Percentiles rank a stretch among this genome's conserved stretches.
phyloP scores from a whole-genome alignment of 2,113 vertebrate species.

The Atrichornis clamosus region DNA sequence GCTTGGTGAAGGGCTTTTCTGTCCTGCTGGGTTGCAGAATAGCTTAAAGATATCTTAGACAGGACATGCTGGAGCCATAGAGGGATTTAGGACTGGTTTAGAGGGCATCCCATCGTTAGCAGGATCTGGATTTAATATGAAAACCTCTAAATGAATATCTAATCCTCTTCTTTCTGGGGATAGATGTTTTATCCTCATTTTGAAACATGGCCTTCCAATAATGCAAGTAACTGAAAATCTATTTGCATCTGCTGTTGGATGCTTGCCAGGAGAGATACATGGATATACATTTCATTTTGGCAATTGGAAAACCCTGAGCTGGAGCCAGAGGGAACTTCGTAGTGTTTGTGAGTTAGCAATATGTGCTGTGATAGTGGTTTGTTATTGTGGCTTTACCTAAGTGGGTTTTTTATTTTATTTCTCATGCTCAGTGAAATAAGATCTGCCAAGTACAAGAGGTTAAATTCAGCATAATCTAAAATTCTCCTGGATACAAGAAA shows the following conservation, averaged over 20 bases:
- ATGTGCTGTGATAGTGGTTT: neutral
- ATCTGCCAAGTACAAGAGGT: neutral
- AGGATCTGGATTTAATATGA: neutral
- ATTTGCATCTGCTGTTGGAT: neutral
- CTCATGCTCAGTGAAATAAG: neutral
- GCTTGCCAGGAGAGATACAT: neutral
- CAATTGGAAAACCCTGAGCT: neutral
- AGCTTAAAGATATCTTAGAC: neutral
- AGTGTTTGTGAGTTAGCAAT: neutral
- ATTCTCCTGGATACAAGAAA: neutral
- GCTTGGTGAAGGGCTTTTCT: neutral
- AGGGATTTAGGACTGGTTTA: neutral
- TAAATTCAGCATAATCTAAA: neutral
- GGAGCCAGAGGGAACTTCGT: neutral
- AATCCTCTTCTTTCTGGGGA: neutral
- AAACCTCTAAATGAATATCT: neutral
- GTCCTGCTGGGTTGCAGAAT: neutral
- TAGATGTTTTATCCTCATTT: neutral
- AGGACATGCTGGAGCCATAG: neutral
- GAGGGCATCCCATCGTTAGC: neutral
- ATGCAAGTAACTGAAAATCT: neutral
- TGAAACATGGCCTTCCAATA: neutral
- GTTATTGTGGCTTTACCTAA: neutral
- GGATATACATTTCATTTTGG: neutral
- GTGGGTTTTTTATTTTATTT: neutral